Percentiles rank a stretch among this genome's conserved stretches.
phyloP scores from a whole-genome alignment of 2,113 vertebrate species.

The Leucopternis melanops region DNA sequence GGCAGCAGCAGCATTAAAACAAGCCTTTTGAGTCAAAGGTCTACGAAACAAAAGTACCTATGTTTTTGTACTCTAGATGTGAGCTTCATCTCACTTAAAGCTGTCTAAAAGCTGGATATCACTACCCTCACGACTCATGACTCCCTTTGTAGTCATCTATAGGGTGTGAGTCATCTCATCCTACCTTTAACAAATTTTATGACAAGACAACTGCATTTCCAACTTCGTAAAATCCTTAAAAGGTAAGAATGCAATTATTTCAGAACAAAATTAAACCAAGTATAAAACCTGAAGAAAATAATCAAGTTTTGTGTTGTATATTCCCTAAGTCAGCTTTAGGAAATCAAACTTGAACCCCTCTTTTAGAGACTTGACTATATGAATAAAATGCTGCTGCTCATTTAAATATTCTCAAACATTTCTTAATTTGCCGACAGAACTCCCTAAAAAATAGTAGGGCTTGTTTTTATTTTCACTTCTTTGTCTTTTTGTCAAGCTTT shows the following conservation, averaged over 20 bases:
- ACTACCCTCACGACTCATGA: fast-evolving
- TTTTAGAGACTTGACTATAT: background rate
- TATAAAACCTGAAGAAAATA: background rate
- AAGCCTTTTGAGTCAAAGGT: background rate
- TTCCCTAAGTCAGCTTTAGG: background rate
- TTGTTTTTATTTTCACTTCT: background rate
- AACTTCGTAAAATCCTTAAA: background rate
- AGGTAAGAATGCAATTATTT: background rate
- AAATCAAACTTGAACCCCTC: background rate
- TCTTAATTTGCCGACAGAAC: background rate
- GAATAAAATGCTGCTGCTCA: background rate
- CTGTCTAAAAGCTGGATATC: background rate
- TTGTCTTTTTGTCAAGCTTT: background rate
- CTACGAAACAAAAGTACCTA: background rate
- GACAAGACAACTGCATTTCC: background rate
- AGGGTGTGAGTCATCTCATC: background rate
- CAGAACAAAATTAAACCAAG: background rate
- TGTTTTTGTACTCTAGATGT: background rate
- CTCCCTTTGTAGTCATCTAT: background rate
- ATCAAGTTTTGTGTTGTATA: background rate
- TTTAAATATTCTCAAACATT: background rate
- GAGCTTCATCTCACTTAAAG: background rate
- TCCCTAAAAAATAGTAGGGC: background rate
- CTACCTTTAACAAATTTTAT: background rate
- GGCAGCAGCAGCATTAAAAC: background rate